phyloP scores from a whole-genome alignment of 2,797 vertebrate genomes.

The Halcyon leucocephala region DNA sequence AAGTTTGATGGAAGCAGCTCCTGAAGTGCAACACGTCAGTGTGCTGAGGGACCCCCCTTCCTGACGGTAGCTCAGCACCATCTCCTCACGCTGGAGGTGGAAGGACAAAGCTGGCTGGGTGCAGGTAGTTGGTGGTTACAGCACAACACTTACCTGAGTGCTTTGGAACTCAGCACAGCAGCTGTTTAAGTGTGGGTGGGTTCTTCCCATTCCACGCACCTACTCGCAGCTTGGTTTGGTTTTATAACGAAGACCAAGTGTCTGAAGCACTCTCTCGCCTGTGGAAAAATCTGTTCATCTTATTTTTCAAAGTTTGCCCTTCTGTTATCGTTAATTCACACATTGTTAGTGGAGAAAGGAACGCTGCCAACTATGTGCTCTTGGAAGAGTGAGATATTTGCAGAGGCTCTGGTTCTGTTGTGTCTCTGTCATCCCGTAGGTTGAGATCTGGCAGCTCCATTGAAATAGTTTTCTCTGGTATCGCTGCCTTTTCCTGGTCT shows the following conservation, averaged over 20 bases:
- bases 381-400: conserved; percentile 67
- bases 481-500: not conserved
- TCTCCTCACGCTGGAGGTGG: accelerated
- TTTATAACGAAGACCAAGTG: not conserved
- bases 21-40: accelerated
- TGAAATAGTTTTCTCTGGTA: not conserved
- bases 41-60: accelerated
- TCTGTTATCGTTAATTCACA: conserved; percentile 66
- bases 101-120: not conserved
- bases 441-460: conserved; percentile 43
- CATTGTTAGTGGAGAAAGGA: conserved; percentile 56
- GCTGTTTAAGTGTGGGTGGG: not conserved
- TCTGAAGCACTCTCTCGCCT: conserved; percentile 47
- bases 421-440: conserved; percentile 44
- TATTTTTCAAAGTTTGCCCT: conserved; percentile 57
- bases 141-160: not conserved
- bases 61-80: not conserved
- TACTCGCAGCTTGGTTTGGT: not conserved
- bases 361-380: conserved; percentile 68
- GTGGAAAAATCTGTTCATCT: conserved; percentile 56
- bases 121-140: not conserved
- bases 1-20: not conserved
- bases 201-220: not conserved
- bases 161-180: not conserved
- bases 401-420: conserved; percentile 32